Evolutionary conservation across 2,113 vertebrate genomes (phyloP).

Genomic region (Beaufortia kweichowensis): DNA sequence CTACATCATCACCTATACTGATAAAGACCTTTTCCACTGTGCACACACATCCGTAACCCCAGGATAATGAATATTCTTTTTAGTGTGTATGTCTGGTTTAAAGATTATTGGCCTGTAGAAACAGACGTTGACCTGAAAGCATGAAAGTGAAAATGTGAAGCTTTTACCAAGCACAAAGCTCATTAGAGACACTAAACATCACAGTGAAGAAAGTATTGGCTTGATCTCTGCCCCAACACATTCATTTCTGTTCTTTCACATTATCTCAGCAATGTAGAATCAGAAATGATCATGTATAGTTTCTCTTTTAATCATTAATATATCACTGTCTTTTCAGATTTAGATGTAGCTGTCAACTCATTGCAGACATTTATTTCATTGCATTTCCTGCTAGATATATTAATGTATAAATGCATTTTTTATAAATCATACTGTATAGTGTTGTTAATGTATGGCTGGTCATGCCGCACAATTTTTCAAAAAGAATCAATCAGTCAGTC

Average conservation of each 20-base stretch:
- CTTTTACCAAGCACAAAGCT: constrained; percentile 33
- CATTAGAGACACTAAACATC: constrained; percentile 29
- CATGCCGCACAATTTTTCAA: too few relatives aligned
- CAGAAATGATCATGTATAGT: neutral
- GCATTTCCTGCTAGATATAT: too few relatives aligned
- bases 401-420: too few relatives aligned
- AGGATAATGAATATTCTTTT: constrained; percentile 29
- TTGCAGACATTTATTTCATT: too few relatives aligned
- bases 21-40: neutral
- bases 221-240: constrained; percentile 13
- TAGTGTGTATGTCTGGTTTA: neutral
- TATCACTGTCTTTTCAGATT: neutral
- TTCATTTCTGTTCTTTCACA: constrained; percentile 11
- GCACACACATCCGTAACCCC: neutral
- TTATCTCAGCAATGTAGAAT: neutral
- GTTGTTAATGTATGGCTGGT: too few relatives aligned
- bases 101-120: constrained; percentile 2
- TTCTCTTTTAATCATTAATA: neutral
- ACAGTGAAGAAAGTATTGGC: neutral
- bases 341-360: too few relatives aligned
- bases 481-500: too few relatives aligned
- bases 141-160: constrained; percentile 22
- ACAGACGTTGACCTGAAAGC: constrained; percentile 13
- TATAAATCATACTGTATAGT: too few relatives aligned
- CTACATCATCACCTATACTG: neutral